phyloP scores from a whole-genome alignment of 2,888 invertebrate genomes.

The Ganaspis brasiliensis region DNA sequence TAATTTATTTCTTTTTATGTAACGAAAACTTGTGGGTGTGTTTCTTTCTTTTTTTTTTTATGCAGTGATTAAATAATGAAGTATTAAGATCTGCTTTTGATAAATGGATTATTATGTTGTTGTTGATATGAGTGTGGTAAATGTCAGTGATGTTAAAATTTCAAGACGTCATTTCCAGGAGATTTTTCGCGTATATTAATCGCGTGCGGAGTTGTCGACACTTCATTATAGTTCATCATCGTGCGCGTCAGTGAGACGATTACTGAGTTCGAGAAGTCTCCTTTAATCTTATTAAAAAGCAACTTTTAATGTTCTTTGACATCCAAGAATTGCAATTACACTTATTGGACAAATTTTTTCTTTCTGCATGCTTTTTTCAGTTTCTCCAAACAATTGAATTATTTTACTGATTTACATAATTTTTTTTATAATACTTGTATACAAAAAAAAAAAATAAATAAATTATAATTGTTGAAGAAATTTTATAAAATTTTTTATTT shows the following conservation, averaged over 20 bases:
- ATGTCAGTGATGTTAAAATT: not conserved
- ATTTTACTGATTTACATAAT: no score
- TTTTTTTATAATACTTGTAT: no score
- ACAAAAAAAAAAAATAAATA: no score
- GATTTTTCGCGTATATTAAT: conserved; percentile 9
- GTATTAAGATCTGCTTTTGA: no score
- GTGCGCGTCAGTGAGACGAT: conserved; percentile 22
- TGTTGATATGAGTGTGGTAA: not conserved
- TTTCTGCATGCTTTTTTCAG: not conserved
- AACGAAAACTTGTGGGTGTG: no score
- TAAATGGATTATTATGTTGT: not conserved
- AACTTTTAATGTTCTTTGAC: conserved; percentile 7
- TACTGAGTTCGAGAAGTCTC: conserved; percentile 18
- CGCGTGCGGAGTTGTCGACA: conserved; percentile 10
- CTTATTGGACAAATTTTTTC: not conserved
- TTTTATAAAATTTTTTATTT: no score
- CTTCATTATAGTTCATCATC: conserved; percentile 29
- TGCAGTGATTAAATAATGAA: no score
- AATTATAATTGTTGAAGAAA: no score
- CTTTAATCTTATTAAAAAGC: conserved; percentile 30
- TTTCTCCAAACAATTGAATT: no score
- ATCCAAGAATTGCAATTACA: not conserved
- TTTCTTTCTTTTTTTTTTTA: no score
- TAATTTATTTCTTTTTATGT: no score
- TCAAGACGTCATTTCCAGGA: not conserved